These are phyloP conservation scores for Isurus oxyrinchus DNA, from an alignment of 2,113 vertebrate genomes.

Conservation along the genomic window DNA sequence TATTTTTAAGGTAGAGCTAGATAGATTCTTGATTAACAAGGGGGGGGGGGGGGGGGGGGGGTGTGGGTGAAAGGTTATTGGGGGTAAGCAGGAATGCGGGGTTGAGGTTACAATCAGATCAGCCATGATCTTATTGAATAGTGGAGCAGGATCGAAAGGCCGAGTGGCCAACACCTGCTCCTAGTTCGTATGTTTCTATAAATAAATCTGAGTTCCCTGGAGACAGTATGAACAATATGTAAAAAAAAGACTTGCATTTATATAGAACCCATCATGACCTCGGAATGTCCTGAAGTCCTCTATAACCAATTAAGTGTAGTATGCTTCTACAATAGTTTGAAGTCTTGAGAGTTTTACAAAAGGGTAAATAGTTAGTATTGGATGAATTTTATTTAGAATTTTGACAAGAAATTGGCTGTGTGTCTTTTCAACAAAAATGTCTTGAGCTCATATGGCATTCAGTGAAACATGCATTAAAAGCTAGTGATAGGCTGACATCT, in stretches of 20 bases:
- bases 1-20: too few species aligned
- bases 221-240: not conserved
- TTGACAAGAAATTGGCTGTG: not conserved
- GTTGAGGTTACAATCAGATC: too few species aligned
- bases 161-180: not conserved
- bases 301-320: not conserved
- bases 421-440: not conserved
- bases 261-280: not conserved
- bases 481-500: slow-evolving; percentile 28
- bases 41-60: too few species aligned
- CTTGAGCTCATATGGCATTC: not conserved
- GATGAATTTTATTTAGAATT: not conserved
- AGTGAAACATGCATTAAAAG: not conserved
- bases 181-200: not conserved
- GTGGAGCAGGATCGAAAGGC: too few species aligned
- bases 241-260: not conserved
- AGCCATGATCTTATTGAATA: too few species aligned
- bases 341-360: not conserved
- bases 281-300: not conserved
- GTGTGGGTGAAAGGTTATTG: too few species aligned
- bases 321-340: not conserved
- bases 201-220: not conserved
- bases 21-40: too few species aligned
- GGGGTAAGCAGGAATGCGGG: too few species aligned
- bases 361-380: not conserved